Evolutionary conservation across 30 jellyfish, hydroid and myxozoan genomes (phyloP), one percentile per base, ranked within the genome.

Genomic region (Aurelia sp.): DNA sequence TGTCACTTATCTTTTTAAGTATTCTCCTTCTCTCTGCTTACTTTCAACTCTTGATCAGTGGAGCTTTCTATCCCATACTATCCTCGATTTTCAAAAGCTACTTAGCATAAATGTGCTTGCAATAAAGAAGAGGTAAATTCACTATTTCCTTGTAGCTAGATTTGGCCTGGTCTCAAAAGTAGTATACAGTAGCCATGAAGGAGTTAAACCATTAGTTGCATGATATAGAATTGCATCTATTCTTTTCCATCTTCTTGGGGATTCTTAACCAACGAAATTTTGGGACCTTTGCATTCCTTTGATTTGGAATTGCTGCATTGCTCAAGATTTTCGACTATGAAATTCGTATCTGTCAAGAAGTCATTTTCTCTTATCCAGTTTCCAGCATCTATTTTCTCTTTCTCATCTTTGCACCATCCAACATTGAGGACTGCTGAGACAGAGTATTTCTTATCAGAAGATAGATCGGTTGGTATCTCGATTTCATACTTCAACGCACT

Each of bases 251-350:
- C 74, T 22, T 60, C 86, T 21, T 60, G 35, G 6, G 13, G 11
- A 35, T 40, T 58, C 21, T 76, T 37, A 15, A 62, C 62, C 60
- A 76, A 12, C 16, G 86, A 76, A 12, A 76, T 2, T 27, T 31
- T 76, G 3, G 86, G 86, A 23, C 86, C 86, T 19, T 58, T 17
- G 13, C 86, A 76, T n/a, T 76, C 86, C n/a, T 58, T 31, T 8
- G 76, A 51, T n/a, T 22, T 9, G 21, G 17, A 31, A 10, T 61
- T 59, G 66, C 76, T 59, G 73, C 86, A 76, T 20, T 37, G 41
- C 47, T 76, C 86, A 22, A 76, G 58, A 21, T 33, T 62, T 23
- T 76, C 86, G 15, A 71, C 0, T 0, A 71, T 19, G 41, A 71
- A 71, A 16, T 71, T 17, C 15, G 82, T 71, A 30, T 71, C 82